phyloP scores from a whole-genome alignment of 1,140 invertebrate species.

The Procambarus virginalis region DNA sequence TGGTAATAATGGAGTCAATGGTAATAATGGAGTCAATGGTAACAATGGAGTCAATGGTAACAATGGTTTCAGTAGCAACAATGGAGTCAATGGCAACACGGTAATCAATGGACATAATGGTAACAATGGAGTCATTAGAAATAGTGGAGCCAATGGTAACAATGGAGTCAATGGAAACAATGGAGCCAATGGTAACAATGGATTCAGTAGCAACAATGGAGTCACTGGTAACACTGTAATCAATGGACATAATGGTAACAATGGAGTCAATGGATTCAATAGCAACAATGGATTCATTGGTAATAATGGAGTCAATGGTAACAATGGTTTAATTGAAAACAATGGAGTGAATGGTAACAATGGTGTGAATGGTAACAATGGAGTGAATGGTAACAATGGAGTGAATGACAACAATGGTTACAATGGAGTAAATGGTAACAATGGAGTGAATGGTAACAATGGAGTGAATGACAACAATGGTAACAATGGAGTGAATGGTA shows the following conservation, averaged over 20 bases:
- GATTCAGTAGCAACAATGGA: neutral
- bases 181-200: neutral
- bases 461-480: no score
- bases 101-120: neutral
- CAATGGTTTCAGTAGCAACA: neutral
- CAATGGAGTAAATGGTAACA: neutral
- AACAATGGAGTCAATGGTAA: neutral
- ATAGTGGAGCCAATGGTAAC: no score
- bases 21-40: no score
- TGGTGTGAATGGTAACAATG: neutral
- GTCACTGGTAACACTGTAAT: neutral
- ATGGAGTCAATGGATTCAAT: no score
- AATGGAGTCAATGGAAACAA: neutral
- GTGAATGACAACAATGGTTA: neutral
- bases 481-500: no score
- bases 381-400: neutral
- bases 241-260: no score
- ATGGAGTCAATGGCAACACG: neutral
- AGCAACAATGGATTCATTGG: neutral
- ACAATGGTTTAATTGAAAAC: neutral
- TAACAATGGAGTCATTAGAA: neutral
- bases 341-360: no score
- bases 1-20: no score
- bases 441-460: no score
- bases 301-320: neutral